Percentiles rank a stretch among this genome's conserved stretches.
phyloP scores from a whole-genome alignment of 2,888 invertebrate genomes.

The Acronicta psi region DNA sequence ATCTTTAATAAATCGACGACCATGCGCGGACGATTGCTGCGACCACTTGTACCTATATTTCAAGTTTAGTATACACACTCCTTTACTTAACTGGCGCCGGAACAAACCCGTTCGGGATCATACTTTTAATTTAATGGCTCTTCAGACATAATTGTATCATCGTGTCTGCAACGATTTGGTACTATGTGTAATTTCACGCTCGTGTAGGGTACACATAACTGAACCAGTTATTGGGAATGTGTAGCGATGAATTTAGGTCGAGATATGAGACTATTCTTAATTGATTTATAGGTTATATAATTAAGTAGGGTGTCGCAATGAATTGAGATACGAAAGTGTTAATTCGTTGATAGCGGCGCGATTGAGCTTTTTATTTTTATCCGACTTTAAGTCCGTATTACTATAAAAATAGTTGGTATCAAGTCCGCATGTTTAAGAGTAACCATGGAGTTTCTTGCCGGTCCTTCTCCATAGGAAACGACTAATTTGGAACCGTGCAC shows the following conservation, averaged over 20 bases:
- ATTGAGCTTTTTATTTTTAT: too few species aligned
- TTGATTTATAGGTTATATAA: not conserved
- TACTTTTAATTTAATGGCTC: constrained; percentile 69
- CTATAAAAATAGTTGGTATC: too few species aligned
- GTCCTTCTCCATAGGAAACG: too few species aligned
- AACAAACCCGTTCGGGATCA: constrained; percentile 53
- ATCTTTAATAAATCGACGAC: too few species aligned
- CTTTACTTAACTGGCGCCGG: constrained; percentile 49
- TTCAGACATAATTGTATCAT: constrained; percentile 63
- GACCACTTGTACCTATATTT: not conserved
- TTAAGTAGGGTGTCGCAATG: too few species aligned
- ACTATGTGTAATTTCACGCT: constrained; percentile 32
- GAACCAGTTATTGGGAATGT: constrained; percentile 9
- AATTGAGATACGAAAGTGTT: too few species aligned
- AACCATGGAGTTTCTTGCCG: too few species aligned
- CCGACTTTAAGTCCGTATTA: too few species aligned
- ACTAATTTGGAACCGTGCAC: too few species aligned
- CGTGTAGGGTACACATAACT: constrained; percentile 26
- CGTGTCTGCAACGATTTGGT: constrained; percentile 49
- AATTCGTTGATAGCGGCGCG: too few species aligned
- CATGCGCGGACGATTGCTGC: constrained; percentile 1
- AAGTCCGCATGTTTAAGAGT: too few species aligned
- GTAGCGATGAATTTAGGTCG: constrained; percentile 3
- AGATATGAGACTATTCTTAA: not conserved
- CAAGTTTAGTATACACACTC: constrained; percentile 33